A percentile compares a stretch with the other conserved stretches of the same genome.
Conservation (phyloP, 2,888 invertebrate genomes). For the Apotomis capreana region DNA sequence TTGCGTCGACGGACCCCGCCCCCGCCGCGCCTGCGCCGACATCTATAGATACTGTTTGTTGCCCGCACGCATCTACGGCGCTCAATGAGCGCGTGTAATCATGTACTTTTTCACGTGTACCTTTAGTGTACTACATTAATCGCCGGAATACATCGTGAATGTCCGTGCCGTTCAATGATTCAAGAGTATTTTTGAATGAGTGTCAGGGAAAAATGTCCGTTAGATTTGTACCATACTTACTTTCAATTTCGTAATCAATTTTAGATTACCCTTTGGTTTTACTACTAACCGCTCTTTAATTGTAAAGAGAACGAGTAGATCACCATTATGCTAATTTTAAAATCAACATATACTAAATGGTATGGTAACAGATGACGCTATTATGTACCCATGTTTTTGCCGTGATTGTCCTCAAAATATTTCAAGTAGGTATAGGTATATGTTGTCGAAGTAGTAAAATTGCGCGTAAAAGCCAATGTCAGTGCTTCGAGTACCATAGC, state of each 20-base stretch:
- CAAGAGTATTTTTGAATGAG: background rate
- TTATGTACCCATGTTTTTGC: background rate
- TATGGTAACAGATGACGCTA: constrained; percentile 13
- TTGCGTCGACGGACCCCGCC: constrained; percentile 46
- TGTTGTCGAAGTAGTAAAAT: constrained; percentile 6
- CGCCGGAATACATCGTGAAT: background rate
- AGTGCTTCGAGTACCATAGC: constrained; percentile 1
- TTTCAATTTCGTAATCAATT: too few relatives aligned
- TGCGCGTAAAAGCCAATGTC: constrained; percentile 18
- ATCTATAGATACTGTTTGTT: constrained; percentile 39
- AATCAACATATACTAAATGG: background rate
- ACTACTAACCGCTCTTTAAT: too few relatives aligned
- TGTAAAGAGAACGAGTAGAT: too few relatives aligned
- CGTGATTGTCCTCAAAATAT: constrained; percentile 5
- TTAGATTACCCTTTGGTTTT: too few relatives aligned
- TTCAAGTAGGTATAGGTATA: background rate
- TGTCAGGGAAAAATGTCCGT: background rate
- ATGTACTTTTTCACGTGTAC: background rate
- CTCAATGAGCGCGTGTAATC: constrained; percentile 19
- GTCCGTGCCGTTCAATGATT: background rate
- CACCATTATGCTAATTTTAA: constrained; percentile 4
- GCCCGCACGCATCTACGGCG: constrained; percentile 22
- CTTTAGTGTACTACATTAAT: background rate
- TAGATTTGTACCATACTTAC: too few relatives aligned
- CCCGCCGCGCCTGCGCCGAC: constrained; percentile 42